Evolutionary conservation across 2,113 vertebrate species (phyloP).

Genomic region (Megalops atlanticus): DNA sequence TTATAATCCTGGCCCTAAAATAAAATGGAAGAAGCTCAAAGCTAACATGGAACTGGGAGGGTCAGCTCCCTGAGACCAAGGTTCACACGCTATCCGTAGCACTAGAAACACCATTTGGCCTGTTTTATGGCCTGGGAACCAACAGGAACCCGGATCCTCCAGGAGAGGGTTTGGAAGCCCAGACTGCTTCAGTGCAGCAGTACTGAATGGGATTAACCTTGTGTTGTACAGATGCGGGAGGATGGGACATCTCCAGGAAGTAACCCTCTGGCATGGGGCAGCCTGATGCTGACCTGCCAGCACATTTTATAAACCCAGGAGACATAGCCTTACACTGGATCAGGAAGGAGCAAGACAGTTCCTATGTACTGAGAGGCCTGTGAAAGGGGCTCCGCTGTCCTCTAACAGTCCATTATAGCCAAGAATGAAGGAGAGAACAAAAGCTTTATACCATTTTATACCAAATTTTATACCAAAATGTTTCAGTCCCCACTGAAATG

Average conservation of each 20-base stretch:
- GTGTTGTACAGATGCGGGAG: neutral
- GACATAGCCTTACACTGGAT: neutral
- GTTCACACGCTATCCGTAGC: slow-evolving; percentile 25
- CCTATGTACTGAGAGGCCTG: slow-evolving; percentile 6
- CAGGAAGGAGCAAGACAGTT: slow-evolving; percentile 17
- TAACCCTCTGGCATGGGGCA: neutral
- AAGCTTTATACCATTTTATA: slow-evolving; percentile 1
- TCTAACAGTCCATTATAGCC: neutral
- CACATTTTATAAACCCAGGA: slow-evolving; percentile 20
- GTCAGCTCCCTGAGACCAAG: slow-evolving; percentile 1
- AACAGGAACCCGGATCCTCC: neutral
- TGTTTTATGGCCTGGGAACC: slow-evolving; percentile 5
- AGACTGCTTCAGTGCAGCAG: neutral
- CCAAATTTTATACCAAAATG: neutral
- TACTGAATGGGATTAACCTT: slow-evolving; percentile 6
- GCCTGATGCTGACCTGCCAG: slow-evolving; percentile 1
- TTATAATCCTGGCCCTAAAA: slow-evolving; percentile 13
- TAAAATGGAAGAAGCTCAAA: neutral
- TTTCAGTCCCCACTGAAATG: neutral
- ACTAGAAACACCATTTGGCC: slow-evolving; percentile 21
- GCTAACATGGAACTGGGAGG: neutral
- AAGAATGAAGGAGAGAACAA: neutral
- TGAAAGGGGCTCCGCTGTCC: slow-evolving; percentile 1
- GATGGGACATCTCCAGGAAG: slow-evolving; percentile 26
- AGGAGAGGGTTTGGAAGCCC: neutral